Base-by-base conservation (phyloP, 2,888 invertebrate genomes). In the Mantis religiosa region DNA sequence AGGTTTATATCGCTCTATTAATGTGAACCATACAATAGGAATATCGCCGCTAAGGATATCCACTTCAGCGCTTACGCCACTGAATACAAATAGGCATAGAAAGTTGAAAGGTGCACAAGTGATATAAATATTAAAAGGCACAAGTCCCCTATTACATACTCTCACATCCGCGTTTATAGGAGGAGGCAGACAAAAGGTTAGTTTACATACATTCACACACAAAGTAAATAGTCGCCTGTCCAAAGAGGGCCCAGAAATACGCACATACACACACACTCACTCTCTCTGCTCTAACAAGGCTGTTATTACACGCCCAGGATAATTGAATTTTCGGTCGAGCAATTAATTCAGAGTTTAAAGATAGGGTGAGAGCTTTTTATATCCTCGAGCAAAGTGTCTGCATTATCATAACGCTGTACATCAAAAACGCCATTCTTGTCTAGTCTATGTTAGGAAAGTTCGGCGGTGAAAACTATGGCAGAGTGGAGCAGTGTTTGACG, bases 231-330 rank as follows among this genome's bases (percentile, higher is more conserved):
- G 86, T 86, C 30, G 86, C 86, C 47, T 28, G 15, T 71, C 54
- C 54, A 71, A 86, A 86, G 71, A 71, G 54, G 54, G 25, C 54
- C 4, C 54, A 71, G 20, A 20, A 71, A 3, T 20, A 71, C 54
- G 25, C 54, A 71, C 71, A 30, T 30, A 3, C 20, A 71, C 54
- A 6, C 54, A 71, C 71, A 30, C 81, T 81, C 28, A 30, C 25
- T 8, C 15, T 3, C 84, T 34, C 84, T 30, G 20, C 14, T 20
- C 28, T 84, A 84, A 84, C 30, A 84, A 84, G 25, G 25, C 7
- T 20, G 28, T 84, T 85, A 85, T 85, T 85, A 85, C 85, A 85
- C 85, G 85, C 85, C 85, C 84, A 14, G 85, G 15, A 54, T 85
- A 85, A 85, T 85, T 85, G 85, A 85, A 47, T 85, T 85, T 85